phyloP scores from a whole-genome alignment of 1,140 invertebrate genomes.

The Antheraea pernyi region DNA sequence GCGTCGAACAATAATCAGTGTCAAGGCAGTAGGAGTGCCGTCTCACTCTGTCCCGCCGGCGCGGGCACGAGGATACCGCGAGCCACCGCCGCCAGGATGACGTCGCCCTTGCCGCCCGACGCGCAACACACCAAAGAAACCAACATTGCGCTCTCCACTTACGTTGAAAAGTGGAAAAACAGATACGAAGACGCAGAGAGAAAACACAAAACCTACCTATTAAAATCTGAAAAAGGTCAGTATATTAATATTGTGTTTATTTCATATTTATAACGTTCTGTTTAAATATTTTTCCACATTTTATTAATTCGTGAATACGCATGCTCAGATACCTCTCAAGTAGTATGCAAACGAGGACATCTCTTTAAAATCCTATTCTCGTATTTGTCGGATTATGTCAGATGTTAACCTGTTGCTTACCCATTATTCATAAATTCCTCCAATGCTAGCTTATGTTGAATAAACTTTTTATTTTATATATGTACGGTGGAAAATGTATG shows the following conservation, averaged over 20 bases:
- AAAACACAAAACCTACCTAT: constrained; percentile 82
- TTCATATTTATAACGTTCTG: constrained; percentile 25
- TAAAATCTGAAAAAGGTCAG: constrained; percentile 85
- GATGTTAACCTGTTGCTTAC: constrained; percentile 71
- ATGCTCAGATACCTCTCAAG: constrained; percentile 46
- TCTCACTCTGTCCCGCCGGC: constrained; percentile 67
- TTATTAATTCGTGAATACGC: constrained; percentile 44
- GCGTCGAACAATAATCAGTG: constrained; percentile 75
- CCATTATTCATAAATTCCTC: constrained; percentile 61
- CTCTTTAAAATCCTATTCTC: constrained; percentile 64
- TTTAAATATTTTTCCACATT: constrained; percentile 49
- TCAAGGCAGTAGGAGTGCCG: constrained; percentile 66
- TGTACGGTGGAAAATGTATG: constrained; percentile 11
- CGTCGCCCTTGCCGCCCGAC: constrained; percentile 69
- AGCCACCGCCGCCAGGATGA: constrained; percentile 71
- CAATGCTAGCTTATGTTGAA: constrained; percentile 24
- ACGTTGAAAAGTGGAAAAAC: constrained; percentile 81
- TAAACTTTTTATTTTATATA: constrained; percentile 21
- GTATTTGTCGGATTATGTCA: constrained; percentile 71
- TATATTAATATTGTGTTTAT: constrained; percentile 39
- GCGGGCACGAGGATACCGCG: constrained; percentile 66
- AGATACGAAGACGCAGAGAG: constrained; percentile 85
- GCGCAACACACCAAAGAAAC: constrained; percentile 66
- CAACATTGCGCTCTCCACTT: constrained; percentile 64
- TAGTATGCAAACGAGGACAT: constrained; percentile 65